These are phyloP conservation scores for Villa cingulata DNA, from an alignment of 2,888 invertebrate species.

Conservation along the genomic window DNA sequence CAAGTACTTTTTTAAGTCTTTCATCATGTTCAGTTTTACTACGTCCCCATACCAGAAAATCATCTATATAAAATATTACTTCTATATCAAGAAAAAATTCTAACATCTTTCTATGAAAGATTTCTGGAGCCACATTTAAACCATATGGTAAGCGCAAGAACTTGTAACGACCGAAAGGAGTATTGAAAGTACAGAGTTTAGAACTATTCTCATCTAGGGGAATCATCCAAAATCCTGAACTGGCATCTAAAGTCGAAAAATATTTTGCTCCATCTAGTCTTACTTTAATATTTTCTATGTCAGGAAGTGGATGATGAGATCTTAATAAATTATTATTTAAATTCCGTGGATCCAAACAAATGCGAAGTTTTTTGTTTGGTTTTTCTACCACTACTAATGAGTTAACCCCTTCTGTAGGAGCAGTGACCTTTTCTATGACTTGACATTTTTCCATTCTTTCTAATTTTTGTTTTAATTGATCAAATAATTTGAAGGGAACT, in stretches of 20 bases:
- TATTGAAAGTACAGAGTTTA: too few relatives aligned
- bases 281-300: constrained; percentile 10
- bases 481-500: neutral
- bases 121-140: constrained; percentile 17
- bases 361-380: constrained; percentile 2
- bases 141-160: constrained; percentile 15
- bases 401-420: constrained; percentile 8
- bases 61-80: constrained; percentile 24
- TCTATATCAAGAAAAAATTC: constrained; percentile 15
- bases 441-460: constrained; percentile 1
- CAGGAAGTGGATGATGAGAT: constrained; percentile 10
- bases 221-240: too few relatives aligned
- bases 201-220: too few relatives aligned
- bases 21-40: constrained; percentile 16
- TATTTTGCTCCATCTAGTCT: constrained; percentile 6
- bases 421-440: neutral
- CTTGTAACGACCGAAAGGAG: constrained; percentile 13
- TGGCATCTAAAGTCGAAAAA: constrained; percentile 10
- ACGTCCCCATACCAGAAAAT: constrained; percentile 15
- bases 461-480: neutral
- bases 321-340: too few relatives aligned
- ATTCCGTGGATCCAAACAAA: constrained; percentile 11
- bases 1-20: constrained; percentile 17
- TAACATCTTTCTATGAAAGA: constrained; percentile 14
- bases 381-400: too few relatives aligned